Conservation (phyloP, 1,140 invertebrate genomes). For the Drosophila tsacasi region DNA sequence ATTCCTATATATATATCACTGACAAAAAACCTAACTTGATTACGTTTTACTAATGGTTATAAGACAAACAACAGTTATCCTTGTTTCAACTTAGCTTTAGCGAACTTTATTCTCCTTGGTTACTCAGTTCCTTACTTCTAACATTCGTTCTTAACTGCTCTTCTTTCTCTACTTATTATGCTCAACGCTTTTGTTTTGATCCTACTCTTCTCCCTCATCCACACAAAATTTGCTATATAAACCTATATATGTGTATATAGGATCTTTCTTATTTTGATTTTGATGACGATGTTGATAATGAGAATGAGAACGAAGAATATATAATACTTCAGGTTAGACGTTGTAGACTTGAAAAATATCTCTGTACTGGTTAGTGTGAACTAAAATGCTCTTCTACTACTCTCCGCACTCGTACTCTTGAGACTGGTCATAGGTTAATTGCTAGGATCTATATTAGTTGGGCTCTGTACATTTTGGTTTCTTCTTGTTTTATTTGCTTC, state of each 20-base stretch:
- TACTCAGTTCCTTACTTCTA: conserved; percentile 33
- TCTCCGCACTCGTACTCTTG: conserved; percentile 2
- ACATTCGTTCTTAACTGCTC: conserved; percentile 37
- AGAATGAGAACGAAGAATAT: conserved; percentile 81
- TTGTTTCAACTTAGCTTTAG: conserved; percentile 40
- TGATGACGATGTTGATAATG: conserved; percentile 76
- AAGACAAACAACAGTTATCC: conserved; percentile 33
- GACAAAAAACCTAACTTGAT: conserved; percentile 28
- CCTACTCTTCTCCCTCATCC: conserved; percentile 28
- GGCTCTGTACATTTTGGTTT: conserved; percentile 1
- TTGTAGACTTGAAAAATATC: conserved; percentile 57
- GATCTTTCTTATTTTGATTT: conserved; percentile 84
- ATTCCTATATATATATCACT: conserved; percentile 8
- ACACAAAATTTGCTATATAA: conserved; percentile 18
- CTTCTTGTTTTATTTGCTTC: background rate
- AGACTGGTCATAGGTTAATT: background rate
- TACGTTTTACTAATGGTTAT: conserved; percentile 27
- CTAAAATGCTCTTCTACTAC: conserved; percentile 28
- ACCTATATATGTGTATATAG: conserved; percentile 34
- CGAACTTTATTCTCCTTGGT: conserved; percentile 31
- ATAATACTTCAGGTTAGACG: conserved; percentile 84
- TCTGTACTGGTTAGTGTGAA: conserved; percentile 59
- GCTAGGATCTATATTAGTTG: conserved; percentile 10
- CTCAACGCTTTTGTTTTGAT: conserved; percentile 46
- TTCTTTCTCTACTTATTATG: conserved; percentile 29